Evolutionary conservation across 2,888 invertebrate genomes (phyloP).

Genomic region (Clivina fossor): DNA sequence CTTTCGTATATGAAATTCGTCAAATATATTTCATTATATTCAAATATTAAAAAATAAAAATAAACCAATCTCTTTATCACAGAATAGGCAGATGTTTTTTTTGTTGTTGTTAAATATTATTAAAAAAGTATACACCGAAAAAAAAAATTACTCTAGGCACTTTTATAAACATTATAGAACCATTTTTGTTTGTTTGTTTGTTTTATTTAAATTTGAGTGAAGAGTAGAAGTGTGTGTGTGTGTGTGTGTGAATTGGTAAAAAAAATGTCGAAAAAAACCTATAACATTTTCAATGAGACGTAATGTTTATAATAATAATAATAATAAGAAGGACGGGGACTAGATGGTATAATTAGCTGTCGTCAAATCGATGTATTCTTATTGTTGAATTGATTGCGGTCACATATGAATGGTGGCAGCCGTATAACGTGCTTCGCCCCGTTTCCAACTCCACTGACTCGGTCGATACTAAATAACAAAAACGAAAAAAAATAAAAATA

Average conservation of each 20-base stretch:
- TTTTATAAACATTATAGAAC: conserved; percentile 20
- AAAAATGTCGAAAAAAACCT: neutral
- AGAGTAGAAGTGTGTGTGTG: neutral
- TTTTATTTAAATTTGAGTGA: no score
- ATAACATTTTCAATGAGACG: no score
- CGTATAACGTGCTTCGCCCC: conserved; percentile 90
- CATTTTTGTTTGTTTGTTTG: no score
- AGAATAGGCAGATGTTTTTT: conserved; percentile 23
- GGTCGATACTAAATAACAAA: conserved; percentile 99
- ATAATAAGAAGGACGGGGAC: conserved; percentile 26
- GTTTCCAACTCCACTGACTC: conserved; percentile 88
- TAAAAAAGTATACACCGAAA: conserved; percentile 17
- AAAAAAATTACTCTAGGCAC: conserved; percentile 18
- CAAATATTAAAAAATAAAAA: conserved; percentile 3
- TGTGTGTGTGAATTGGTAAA: neutral
- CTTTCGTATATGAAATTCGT: neutral
- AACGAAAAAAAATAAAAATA: no score
- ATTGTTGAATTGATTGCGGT: conserved; percentile 42
- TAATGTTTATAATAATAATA: no score
- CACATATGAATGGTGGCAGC: conserved; percentile 95
- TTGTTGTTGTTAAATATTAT: conserved; percentile 12
- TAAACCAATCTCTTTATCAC: conserved; percentile 29
- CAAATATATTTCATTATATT: neutral
- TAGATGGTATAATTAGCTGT: no score
- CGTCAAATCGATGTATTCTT: no score